Conservation (phyloP, 2,888 invertebrate genomes). For the Melanargia galathea region DNA sequence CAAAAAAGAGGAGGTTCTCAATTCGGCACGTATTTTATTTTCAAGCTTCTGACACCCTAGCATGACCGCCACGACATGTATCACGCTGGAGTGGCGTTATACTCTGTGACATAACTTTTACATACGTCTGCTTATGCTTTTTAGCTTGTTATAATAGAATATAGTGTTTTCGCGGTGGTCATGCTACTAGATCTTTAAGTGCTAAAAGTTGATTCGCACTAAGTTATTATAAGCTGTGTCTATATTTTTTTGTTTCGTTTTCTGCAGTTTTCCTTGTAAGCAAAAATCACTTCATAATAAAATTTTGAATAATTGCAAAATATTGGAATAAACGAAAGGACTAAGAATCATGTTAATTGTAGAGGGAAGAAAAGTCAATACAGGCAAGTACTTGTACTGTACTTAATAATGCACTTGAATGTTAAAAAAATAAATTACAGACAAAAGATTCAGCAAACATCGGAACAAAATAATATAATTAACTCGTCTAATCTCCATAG, state of each 20-base stretch:
- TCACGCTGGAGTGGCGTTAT: background rate
- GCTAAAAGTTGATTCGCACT: no score
- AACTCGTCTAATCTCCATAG: background rate
- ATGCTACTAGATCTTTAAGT: background rate
- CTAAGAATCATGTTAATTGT: no score
- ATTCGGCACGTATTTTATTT: no score
- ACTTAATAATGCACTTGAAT: background rate
- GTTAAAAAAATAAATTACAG: background rate
- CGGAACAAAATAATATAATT: no score
- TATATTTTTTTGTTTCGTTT: no score
- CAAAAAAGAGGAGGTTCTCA: no score
- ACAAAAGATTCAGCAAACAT: background rate
- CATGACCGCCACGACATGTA: background rate
- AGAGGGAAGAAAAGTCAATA: background rate
- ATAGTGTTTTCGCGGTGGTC: background rate
- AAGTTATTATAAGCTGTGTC: no score
- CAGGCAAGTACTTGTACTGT: constrained; percentile 5
- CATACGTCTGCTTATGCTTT: background rate
- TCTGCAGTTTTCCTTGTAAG: no score
- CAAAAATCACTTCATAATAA: no score
- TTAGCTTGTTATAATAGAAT: background rate
- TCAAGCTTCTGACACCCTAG: no score
- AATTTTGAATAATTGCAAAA: no score
- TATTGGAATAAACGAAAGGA: no score
- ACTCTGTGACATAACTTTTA: background rate